Evolutionary conservation across 2,797 vertebrate genomes (phyloP), one percentile per base, ranked within the genome.

Genomic region (Gila robusta): DNA sequence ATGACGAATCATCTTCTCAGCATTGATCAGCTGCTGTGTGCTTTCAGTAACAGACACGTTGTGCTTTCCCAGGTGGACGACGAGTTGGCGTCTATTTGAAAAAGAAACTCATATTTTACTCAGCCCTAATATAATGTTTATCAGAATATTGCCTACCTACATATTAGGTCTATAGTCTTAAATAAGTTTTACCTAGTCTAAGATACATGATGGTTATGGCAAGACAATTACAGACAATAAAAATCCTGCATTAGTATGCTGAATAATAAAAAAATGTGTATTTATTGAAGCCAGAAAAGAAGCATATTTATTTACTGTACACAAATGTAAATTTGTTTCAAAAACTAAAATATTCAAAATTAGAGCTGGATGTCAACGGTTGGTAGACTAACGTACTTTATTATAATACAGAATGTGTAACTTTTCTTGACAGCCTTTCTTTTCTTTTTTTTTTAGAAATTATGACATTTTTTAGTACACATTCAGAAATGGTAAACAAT

Each of bases 11-110:
- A 89, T 90, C n/a, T 90, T 92, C 41, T 90, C 88, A 6, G 87
- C 91, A 59, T 81, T 83, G 80, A 94, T 91, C 49, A 70, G 87
- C 87, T 94, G 93, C 84, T 93, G 92, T 2, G 91, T 92, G 9
- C 71, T 86, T 35, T 93, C 93, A 0, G 89, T 26, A 5, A 1
- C 17, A 12, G 12, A n/a, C 23, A 86, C 1, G 9, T 92, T 54
- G 41, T 94, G 93, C 66, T 93, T 93, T 17, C 93, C 93, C 56
- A 94, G 90, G 74, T 91, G 90, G 19, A 91, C 79, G 8, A 88
- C 76, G 5, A 93, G 86, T 6, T 76, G 72, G 21, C 86, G 79
- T 39, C 93, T 94, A 77, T 11, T 67, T 41, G 56, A 23, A 4
- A 44, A 37, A 54, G n/a, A 16, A 26, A 47, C 0, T 35, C 9